Conservation (phyloP, 2,888 invertebrate species). For the Mechanitis messenoides region DNA sequence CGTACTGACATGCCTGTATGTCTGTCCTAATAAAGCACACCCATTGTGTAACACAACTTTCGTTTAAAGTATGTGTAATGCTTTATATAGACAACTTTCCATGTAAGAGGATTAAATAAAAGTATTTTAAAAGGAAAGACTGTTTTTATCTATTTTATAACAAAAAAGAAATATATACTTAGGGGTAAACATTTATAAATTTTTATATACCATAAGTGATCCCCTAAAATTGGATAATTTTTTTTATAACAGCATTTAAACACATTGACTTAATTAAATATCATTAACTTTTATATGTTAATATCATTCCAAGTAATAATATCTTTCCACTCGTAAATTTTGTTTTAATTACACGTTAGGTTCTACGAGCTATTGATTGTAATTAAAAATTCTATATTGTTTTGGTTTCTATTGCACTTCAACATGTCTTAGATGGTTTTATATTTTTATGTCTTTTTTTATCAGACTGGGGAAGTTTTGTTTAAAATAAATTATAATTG, state of each 20-base stretch:
- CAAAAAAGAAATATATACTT: background rate
- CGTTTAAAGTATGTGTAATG: background rate
- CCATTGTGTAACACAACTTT: background rate
- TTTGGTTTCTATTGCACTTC: background rate
- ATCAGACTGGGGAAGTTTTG: no score
- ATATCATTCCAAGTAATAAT: conserved; percentile 6
- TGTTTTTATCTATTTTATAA: background rate
- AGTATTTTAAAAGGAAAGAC: background rate
- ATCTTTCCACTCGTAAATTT: conserved; percentile 10
- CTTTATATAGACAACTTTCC: background rate
- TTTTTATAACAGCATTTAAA: background rate
- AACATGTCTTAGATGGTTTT: no score
- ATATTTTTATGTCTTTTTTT: no score
- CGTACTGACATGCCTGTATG: conserved; percentile 13
- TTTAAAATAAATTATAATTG: no score
- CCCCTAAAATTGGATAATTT: background rate
- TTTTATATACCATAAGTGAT: no score
- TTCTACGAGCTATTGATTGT: conserved; percentile 3
- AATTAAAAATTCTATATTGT: conserved; percentile 6
- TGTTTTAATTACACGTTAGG: conserved; percentile 12
- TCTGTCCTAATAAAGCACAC: conserved; percentile 14
- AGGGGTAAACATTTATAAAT: no score
- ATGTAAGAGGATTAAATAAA: background rate
- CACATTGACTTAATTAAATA: background rate
- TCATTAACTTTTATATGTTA: conserved; percentile 7